Evolutionary conservation across 2,797 vertebrate species (phyloP), one percentile per base, ranked within the genome.

Genomic region (Cryptoprocta ferox): DNA sequence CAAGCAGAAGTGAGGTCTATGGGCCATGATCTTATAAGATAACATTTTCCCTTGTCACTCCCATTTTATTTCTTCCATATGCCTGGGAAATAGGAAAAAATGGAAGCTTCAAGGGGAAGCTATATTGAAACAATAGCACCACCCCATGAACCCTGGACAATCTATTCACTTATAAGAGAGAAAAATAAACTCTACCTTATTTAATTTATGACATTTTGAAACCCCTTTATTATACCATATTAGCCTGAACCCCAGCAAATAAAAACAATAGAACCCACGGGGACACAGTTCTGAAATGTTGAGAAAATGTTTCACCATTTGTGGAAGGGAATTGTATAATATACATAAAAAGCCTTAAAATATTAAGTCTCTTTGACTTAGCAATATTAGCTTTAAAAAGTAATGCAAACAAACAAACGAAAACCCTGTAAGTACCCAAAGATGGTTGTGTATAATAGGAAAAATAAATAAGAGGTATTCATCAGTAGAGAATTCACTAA

Each of bases 41-140:
- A 28, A 24, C 5, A 4, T 37, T 37, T 26, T 50, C 12, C 30
- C 28, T 63, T 3, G 19, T 3, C 2, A 61, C 30, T 75, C 95
- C 15, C 16, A 65, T 35, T 32, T n/a, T 18, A 2, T 7, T 35
- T 37, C 42, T 80, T 37, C 21, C 12, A 45, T 35, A 5, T 35
- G 5, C 3, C 10, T n/a, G 56, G 21, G 5, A 70, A 91, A n/a
- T 56, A 24, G 13, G 28, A 71, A 4, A 30, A 56, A 71, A 59
- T 66, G 2, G 12, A 59, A 68, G 24, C 19, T 84, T 66, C 2
- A 1, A 48, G 24, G 8, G 6, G 4, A 48, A 13, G 8, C 8
- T 12, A 16, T 8, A 2, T 6, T 32, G 10, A 8, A 71, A 70
- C 0, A 21, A 3, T 0, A 21, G 5, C 21, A 76, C 6, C n/a